These are phyloP conservation scores for Cotesia chilonis DNA, from an alignment of 1,140 invertebrate species.

Conservation along the genomic window DNA sequence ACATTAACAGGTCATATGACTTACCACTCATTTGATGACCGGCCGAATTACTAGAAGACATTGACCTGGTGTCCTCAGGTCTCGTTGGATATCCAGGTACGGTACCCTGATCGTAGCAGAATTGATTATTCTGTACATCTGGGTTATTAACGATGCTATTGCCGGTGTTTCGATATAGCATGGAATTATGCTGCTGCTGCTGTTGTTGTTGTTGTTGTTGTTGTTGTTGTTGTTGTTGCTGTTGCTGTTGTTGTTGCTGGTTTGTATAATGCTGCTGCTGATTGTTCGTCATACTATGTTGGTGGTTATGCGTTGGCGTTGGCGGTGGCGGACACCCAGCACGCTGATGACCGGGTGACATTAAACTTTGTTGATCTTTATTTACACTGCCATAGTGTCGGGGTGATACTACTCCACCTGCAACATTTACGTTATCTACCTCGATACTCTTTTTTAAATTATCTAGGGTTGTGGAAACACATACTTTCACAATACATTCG, in stretches of 20 bases:
- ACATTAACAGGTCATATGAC: slow-evolving; percentile 65
- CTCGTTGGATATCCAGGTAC: slow-evolving; percentile 67
- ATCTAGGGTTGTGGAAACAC: slow-evolving; percentile 1
- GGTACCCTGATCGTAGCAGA: slow-evolving; percentile 70
- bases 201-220: slow-evolving; percentile 54
- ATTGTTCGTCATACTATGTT: slow-evolving; percentile 55
- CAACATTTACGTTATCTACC: slow-evolving; percentile 56
- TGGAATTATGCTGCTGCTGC: slow-evolving; percentile 65
- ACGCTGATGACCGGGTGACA: slow-evolving; percentile 69
- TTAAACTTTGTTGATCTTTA: slow-evolving; percentile 61
- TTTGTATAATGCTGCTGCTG: slow-evolving; percentile 55
- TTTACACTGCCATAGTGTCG: slow-evolving; percentile 64
- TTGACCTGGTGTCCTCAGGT: slow-evolving; percentile 64
- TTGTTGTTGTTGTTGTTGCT: slow-evolving; percentile 28
- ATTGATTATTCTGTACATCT: slow-evolving; percentile 67
- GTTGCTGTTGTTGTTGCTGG: slow-evolving; percentile 51
- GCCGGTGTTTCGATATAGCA: slow-evolving; percentile 66
- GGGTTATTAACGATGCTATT: slow-evolving; percentile 57
- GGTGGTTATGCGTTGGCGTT: slow-evolving; percentile 56
- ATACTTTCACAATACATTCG: background rate
- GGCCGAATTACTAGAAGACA: slow-evolving; percentile 63
- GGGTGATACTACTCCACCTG: slow-evolving; percentile 71
- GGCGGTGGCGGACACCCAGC: slow-evolving; percentile 58
- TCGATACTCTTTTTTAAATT: slow-evolving; percentile 21
- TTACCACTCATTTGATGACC: slow-evolving; percentile 71